A percentile compares a stretch with the other conserved stretches of the same genome.
phyloP scores from a whole-genome alignment of 2,113 vertebrate species.

The Globicephala melas region DNA sequence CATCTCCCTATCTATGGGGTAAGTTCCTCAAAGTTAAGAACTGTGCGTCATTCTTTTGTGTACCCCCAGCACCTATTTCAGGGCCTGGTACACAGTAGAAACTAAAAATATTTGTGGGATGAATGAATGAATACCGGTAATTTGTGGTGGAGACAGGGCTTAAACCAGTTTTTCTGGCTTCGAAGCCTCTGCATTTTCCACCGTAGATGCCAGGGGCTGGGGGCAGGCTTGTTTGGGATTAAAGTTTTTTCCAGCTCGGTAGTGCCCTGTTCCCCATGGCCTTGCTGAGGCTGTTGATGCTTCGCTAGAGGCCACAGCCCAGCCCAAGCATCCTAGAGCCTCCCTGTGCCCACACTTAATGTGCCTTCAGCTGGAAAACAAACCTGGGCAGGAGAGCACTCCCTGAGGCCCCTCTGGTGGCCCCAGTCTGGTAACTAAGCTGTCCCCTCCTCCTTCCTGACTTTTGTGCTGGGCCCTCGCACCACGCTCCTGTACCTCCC shows the following conservation, averaged over 20 bases:
- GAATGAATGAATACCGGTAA: background rate
- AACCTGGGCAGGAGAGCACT: background rate
- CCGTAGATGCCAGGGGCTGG: background rate
- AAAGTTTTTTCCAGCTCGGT: background rate
- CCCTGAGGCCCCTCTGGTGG: background rate
- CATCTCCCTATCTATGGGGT: too few relatives aligned
- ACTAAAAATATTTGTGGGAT: background rate
- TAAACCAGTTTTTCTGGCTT: background rate
- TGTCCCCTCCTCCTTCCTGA: background rate
- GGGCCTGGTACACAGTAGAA: background rate
- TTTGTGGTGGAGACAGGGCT: background rate
- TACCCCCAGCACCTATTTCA: background rate
- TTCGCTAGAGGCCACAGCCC: background rate
- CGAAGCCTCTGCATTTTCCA: background rate
- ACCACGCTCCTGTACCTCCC: background rate
- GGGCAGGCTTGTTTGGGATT: background rate
- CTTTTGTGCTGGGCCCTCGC: background rate
- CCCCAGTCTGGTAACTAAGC: background rate
- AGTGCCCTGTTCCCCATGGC: background rate
- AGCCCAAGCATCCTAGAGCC: background rate
- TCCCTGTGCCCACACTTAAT: background rate
- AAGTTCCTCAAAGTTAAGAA: background rate
- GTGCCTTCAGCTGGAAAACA: background rate
- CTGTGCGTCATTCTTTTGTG: background rate
- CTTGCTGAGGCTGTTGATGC: background rate